A percentile compares a stretch with the other conserved stretches of the same genome.
Conservation (phyloP, 30 jellyfish, hydroid and myxozoan genomes). For the Hydra vulgaris region DNA sequence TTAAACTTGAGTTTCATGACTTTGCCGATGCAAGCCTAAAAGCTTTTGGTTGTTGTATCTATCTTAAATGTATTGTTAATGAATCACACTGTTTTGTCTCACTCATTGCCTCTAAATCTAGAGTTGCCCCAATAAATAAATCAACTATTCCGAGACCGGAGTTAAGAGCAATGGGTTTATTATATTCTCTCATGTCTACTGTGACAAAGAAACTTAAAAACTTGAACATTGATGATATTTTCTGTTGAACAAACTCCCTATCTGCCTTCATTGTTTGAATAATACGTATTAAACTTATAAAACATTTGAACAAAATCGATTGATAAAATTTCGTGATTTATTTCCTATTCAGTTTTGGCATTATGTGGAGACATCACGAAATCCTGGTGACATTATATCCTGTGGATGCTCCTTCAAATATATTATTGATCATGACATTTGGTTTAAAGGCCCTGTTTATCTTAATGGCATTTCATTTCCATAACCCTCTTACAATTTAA, state of each 20-base stretch:
- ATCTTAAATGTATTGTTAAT: constrained; percentile 2
- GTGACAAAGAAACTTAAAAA: no score
- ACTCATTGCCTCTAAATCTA: no score
- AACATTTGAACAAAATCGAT: neutral
- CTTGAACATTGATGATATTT: no score
- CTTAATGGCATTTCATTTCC: no score
- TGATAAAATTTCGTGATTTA: neutral
- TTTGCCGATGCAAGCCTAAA: constrained; percentile 3
- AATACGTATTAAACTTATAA: neutral
- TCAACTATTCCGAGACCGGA: constrained; percentile 1
- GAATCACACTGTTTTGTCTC: no score
- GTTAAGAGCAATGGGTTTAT: neutral
- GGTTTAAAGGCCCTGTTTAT: no score
- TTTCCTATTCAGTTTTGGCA: constrained; percentile 3
- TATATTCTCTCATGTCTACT: constrained; percentile 1
- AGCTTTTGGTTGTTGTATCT: no score
- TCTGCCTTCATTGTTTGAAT: constrained; percentile 1
- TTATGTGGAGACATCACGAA: neutral
- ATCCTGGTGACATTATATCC: no score
- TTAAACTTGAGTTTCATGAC: no score
- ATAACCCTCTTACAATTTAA: no score
- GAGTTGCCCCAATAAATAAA: constrained; percentile 1
- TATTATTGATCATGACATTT: no score
- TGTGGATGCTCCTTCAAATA: no score
- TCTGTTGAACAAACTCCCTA: neutral